These are phyloP conservation scores for Pteropus rufus DNA, from an alignment of 2,797 vertebrate genomes.

Conservation along the genomic window DNA sequence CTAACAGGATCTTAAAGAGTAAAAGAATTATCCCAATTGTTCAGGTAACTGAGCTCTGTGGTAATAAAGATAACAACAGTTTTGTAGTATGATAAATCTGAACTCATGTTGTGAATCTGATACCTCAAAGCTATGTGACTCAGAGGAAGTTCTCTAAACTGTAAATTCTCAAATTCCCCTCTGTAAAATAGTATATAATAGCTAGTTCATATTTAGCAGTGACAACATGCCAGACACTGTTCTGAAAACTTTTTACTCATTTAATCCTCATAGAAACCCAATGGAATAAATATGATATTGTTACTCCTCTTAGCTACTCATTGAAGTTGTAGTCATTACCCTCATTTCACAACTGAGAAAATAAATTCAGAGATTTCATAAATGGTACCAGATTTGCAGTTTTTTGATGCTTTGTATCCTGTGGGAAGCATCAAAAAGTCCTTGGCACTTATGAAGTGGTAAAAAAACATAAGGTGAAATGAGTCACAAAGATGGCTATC, in stretches of 20 bases:
- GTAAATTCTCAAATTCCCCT: not conserved
- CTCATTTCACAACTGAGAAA: not conserved
- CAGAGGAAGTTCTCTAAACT: not conserved
- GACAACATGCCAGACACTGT: not conserved
- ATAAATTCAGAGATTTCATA: not conserved
- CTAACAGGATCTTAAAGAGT: not conserved
- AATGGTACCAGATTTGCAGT: not conserved
- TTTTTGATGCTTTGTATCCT: not conserved
- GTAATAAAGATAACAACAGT: not conserved
- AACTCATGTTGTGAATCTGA: not conserved
- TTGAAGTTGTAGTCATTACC: not conserved
- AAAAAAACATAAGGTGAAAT: not conserved
- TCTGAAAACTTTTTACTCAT: not conserved
- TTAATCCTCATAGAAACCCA: not conserved
- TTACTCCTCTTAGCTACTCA: not conserved
- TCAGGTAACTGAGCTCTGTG: not conserved
- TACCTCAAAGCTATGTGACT: not conserved
- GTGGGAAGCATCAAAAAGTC: not conserved
- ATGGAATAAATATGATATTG: not conserved
- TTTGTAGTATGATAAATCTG: not conserved
- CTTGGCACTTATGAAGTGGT: not conserved
- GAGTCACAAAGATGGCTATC: not conserved
- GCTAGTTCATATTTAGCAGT: not conserved
- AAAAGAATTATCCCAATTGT: not conserved
- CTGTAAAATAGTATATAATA: not conserved